Base-by-base conservation (phyloP, 2,888 invertebrate genomes). In the Cremastinae sp. region DNA sequence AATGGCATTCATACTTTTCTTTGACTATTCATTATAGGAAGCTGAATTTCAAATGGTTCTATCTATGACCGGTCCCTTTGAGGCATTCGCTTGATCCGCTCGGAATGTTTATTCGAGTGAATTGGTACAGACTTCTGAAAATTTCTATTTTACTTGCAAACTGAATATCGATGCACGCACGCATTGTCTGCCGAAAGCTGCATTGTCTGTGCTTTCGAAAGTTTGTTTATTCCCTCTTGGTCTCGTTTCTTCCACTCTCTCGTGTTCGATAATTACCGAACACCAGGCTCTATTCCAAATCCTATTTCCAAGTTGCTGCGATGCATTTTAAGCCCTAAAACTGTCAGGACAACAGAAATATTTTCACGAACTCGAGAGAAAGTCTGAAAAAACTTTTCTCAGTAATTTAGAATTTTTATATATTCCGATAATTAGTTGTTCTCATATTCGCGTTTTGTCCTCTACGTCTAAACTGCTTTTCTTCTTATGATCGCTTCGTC, bases 201-300 rank as follows among this genome's bases (percentile, higher is more conserved):
- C 64, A 59, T 64, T 73, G 72, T 73, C 68, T 28, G 47, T 34
- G 28, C 38, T 64, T 53, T 41, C 62, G 43, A 59, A 73, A 76
- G 69, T 76, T 76, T 73, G 68, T 49, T 73, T 71, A 59, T 45
- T 69, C 59, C n/a, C n/a, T 51, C 43, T 28, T 5, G 20, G 14
- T 53, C 22, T 22, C 53, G 14, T 12, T 69, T 58, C 58, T 28
- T 59, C 59, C 16, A n/a, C 58, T 20, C n/a, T 51, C 59, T 34
- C 61, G 28, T 43, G 16, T 53, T 12, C 53, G 41, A 18, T 28
- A 18, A 20, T 59, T 47, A 70, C 22, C 20, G 49, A 18, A 28
- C n/a, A n/a, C 53, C 41, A 9, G n/a, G 51, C 28, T 53, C 43
- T 61, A 43, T 51, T 10, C 16, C 12, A 18, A 41, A 59, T 34